Percentiles rank a stretch among this genome's conserved stretches.
Conservation (phyloP, 2,888 invertebrate genomes). For the Nezara viridula region DNA sequence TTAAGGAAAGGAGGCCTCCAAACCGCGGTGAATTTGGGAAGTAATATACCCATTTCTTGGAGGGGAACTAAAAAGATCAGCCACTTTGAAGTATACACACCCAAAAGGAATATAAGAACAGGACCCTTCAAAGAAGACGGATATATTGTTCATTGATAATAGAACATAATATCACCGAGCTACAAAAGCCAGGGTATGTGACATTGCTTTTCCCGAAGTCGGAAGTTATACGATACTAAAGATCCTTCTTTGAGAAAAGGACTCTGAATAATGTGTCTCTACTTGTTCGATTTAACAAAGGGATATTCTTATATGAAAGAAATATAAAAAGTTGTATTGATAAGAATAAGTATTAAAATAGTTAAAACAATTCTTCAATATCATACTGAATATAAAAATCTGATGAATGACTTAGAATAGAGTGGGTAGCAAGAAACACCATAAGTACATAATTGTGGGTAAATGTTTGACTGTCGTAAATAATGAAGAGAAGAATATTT, state of each 20-base stretch:
- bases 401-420: no score
- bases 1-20: neutral
- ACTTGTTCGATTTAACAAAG: neutral
- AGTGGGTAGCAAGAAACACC: no score
- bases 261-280: neutral
- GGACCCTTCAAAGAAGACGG: neutral
- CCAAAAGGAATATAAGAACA: neutral
- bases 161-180: neutral
- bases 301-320: neutral
- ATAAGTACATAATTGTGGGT: no score
- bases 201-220: neutral
- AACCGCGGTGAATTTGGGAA: neutral
- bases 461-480: no score
- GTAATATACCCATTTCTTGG: neutral
- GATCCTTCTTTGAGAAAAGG: neutral
- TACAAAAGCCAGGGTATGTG: neutral
- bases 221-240: neutral
- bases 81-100: neutral
- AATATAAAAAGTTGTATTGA: neutral
- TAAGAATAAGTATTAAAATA: neutral
- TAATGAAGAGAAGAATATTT: no score
- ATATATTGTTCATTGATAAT: conserved; percentile 1
- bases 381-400: neutral
- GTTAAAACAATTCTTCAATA: neutral
- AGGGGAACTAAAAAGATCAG: neutral